Base-by-base conservation (phyloP, 2,888 invertebrate genomes). In the Netelia fuscicornis region DNA sequence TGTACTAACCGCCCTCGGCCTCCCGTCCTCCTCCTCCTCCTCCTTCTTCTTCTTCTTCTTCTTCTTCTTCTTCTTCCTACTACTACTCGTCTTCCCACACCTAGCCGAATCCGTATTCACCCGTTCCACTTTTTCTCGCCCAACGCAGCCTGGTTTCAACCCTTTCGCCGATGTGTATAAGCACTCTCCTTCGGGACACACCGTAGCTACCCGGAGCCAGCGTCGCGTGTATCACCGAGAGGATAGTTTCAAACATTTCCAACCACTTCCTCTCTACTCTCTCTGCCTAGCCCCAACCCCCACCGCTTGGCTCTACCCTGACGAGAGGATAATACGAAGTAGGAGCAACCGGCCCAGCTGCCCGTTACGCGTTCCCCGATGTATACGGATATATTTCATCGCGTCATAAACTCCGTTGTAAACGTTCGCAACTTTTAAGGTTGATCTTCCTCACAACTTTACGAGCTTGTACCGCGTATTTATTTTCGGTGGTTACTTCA, bases 61-160 rank as follows among this genome's bases (percentile, higher is more conserved):
- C 58, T 79, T 44, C 23, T 70, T 62, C 74, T 68, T 54, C 11
- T 64, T 76, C 81, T 56, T 56, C 71, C 37, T 54, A 56, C 64
- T 23, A 62, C 70, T 70, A 54, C 52, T 52, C 58, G 71, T 44
- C 30, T 81, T 74, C 62, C 37, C 54, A 23, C 75, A 76, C 44
- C 58, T 56, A 68, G 42, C 70, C 23, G 76, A 80, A 79, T 78
- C 76, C 76, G 65, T 64, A 37, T 42, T 13, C 62, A 42, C 54
- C 70, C 44, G 64, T 81, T 81, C 82, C 81, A 79, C 85, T 84
- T 72, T 60, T 80, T 67, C 79, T 72, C 78, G 60, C 67, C 52
- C 75, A 68, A 37, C 68, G 60, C 72, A 67, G 54, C 48, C 65
- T 56, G 44, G 3, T 60, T 82, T 58, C 65, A 58, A 71, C 64